Evolutionary conservation across 2,113 vertebrate species (phyloP), one percentile per base, ranked within the genome.

Genomic region (Mormyrus iriodes): DNA sequence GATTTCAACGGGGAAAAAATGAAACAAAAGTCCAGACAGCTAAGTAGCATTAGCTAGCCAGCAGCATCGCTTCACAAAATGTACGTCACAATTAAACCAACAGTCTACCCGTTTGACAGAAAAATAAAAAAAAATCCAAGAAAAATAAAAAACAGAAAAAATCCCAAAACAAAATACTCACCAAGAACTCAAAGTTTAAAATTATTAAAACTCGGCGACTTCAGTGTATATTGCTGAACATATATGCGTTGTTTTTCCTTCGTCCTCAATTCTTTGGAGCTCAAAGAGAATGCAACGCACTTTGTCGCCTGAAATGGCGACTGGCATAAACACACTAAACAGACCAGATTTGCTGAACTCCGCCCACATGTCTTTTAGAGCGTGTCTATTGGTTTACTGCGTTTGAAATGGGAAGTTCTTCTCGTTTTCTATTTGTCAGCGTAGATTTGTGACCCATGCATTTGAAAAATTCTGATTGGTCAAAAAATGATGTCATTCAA

Each of bases 121-220:
- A 94, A 94, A 94, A 94, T 93, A 86, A 69, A 69, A 79, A 87
- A 87, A 87, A 73, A 88, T 73, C 79, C 76, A 58, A 42, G 51
- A 90, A 61, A 83, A 79, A 88, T 93, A 91, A 93, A 85, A 44
- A 91, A 92, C 90, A 93, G 91, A 86, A 76, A 89, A 94, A 95
- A 94, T 95, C 92, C 94, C 91, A 91, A 92, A 92, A 91, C 93
- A 96, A 96, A 96, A 96, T 96, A 96, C 96, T 96, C 96, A 96
- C 96, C 96, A 92, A 93, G 94, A 95, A 94, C 35, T 94, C 94
- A 96, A 92, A 90, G 94, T 91, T 95, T 95, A 96, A 96, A 96
- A 96, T 93, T 92, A 94, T 91, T 95, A 94, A 95, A 95, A 95
- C 88, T 93, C 93, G 93, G 90, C 86, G 93, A 42, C n/a, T 90